phyloP scores from a whole-genome alignment of 2,113 vertebrate species.

The Isichthys henryi region DNA sequence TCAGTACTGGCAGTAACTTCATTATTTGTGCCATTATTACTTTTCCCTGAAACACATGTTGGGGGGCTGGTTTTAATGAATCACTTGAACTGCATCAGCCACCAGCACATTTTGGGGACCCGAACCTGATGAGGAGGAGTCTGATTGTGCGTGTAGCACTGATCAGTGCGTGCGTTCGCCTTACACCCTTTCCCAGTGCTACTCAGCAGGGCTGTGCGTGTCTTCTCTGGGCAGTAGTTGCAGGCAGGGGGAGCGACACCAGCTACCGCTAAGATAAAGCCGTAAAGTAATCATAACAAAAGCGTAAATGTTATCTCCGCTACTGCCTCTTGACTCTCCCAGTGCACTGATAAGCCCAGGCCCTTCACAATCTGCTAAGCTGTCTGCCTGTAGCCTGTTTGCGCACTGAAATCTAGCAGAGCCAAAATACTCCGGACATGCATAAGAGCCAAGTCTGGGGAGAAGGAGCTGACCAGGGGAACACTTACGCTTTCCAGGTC shows the following conservation, averaged over 20 bases:
- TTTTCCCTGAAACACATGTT: background rate
- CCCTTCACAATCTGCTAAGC: constrained; percentile 4
- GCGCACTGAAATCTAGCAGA: constrained; percentile 14
- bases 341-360: constrained; percentile 37
- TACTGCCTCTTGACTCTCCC: constrained; percentile 29
- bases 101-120: background rate
- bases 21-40: background rate
- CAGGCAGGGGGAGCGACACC: constrained; percentile 21
- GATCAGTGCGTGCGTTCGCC: too few species aligned
- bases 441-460: background rate
- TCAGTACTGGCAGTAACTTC: background rate
- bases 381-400: constrained; percentile 27
- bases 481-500: background rate
- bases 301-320: constrained; percentile 40
- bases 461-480: background rate
- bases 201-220: constrained; percentile 24
- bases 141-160: too few species aligned
- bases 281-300: constrained; percentile 41
- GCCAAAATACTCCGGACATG: constrained; percentile 8
- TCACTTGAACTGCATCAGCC: background rate
- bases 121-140: too few species aligned
- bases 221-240: constrained; percentile 31
- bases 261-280: constrained; percentile 40
- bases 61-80: background rate
- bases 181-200: constrained; percentile 3